A percentile compares a stretch with the other conserved stretches of the same genome.
phyloP scores from a whole-genome alignment of 1,140 invertebrate species.

The Drosophila trapezifrons region DNA sequence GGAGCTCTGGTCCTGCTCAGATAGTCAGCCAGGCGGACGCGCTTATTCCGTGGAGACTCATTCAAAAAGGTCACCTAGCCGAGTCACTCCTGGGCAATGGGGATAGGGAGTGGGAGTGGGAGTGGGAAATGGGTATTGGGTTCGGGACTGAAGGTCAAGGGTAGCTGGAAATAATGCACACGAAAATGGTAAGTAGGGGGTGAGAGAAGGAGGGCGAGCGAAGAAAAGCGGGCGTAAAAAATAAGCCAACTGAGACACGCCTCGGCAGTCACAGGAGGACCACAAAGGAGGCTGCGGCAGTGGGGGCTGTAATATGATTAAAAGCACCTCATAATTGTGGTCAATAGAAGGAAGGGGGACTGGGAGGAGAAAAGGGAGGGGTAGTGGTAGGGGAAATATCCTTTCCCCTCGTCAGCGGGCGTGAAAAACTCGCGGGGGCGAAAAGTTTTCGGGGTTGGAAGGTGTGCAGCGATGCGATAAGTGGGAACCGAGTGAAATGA shows the following conservation, averaged over 20 bases:
- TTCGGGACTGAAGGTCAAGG: constrained; percentile 69
- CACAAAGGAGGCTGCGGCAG: constrained; percentile 12
- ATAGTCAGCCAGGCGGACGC: constrained; percentile 52
- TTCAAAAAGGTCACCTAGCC: constrained; percentile 77
- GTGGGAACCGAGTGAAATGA: constrained; percentile 19
- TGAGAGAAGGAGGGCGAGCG: background rate
- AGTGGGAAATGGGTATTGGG: background rate
- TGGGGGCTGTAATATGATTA: constrained; percentile 73
- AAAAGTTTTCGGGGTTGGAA: constrained; percentile 24
- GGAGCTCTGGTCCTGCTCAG: constrained; percentile 24
- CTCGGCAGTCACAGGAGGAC: constrained; percentile 49
- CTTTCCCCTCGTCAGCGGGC: background rate
- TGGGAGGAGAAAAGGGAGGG: no score
- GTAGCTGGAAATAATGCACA: constrained; percentile 55
- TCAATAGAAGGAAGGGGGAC: constrained; percentile 33
- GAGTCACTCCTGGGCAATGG: constrained; percentile 1
- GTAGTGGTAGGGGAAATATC: background rate
- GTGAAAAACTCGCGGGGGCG: constrained; percentile 9
- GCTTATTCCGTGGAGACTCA: constrained; percentile 74
- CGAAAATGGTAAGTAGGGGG: constrained; percentile 2
- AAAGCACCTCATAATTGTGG: constrained; percentile 79
- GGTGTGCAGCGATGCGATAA: constrained; percentile 64
- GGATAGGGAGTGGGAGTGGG: background rate
- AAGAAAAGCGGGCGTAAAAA: constrained; percentile 50
- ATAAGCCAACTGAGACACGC: constrained; percentile 60